Evolutionary conservation across 2,113 vertebrate genomes (phyloP).

Genomic region (Microcebus tavaratra): DNA sequence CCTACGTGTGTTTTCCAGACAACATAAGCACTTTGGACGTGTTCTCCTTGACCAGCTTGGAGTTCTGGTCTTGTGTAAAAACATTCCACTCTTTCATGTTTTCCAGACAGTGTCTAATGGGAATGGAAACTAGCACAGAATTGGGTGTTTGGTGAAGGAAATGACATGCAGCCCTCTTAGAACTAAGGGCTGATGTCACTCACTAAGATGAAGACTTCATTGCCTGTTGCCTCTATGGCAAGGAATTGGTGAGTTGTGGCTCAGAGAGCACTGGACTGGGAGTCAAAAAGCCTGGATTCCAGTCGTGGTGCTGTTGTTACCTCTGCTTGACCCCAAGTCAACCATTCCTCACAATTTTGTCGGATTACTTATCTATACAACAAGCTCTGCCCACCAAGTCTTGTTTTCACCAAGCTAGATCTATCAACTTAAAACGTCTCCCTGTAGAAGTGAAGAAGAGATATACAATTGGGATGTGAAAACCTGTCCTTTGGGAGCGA

Average conservation of each 20-base stretch:
- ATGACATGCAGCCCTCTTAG: conserved; percentile 75
- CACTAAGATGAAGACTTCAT: conserved; percentile 16
- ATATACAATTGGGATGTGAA: not conserved
- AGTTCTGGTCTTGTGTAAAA: conserved; percentile 79
- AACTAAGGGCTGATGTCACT: conserved; percentile 69
- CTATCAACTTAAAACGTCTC: not conserved
- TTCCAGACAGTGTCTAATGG: conserved; percentile 82
- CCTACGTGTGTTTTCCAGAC: conserved; percentile 75
- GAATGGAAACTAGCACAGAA: conserved; percentile 81
- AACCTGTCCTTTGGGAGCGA: not conserved
- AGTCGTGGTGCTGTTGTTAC: not conserved
- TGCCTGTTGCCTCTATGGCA: conserved; percentile 18
- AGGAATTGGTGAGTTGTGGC: not conserved
- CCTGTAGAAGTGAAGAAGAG: not conserved
- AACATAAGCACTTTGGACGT: conserved; percentile 73
- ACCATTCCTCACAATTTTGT: not conserved
- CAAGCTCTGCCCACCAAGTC: not conserved
- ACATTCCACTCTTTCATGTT: conserved; percentile 83
- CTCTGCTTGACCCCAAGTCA: not conserved
- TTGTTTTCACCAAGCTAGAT: not conserved
- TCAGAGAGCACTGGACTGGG: conserved; percentile 16
- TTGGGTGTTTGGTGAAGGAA: conserved; percentile 75
- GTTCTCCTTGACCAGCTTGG: conserved; percentile 77
- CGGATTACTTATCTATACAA: not conserved
- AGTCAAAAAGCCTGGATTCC: not conserved